Evolutionary conservation across 1,140 invertebrate species (phyloP).

Genomic region (Aphaenogaster floridana): DNA sequence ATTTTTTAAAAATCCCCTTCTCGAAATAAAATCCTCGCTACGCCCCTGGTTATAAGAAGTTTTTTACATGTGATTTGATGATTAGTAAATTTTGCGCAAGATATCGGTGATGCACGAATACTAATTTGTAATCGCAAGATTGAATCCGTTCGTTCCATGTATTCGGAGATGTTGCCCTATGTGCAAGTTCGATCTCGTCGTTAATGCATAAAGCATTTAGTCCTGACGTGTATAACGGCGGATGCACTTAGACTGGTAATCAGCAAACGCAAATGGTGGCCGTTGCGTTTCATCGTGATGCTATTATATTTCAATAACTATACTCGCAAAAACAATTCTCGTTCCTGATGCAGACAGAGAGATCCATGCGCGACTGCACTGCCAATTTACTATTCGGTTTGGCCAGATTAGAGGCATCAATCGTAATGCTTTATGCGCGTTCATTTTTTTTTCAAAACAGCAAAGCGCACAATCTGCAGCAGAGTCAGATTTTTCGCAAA

Average conservation of each 20-base stretch:
- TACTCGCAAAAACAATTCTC: slow-evolving; percentile 39
- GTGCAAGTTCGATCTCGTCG: neutral
- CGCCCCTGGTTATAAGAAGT: no score
- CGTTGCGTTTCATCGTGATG: slow-evolving; percentile 32
- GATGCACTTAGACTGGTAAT: slow-evolving; percentile 12
- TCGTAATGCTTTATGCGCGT: neutral
- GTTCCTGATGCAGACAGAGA: neutral
- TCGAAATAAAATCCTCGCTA: no score
- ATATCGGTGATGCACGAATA: neutral
- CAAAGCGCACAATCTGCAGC: neutral
- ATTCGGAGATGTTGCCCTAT: neutral
- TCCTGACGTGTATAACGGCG: slow-evolving; percentile 16
- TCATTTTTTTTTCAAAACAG: neutral
- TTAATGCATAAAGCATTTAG: slow-evolving; percentile 58
- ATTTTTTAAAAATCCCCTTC: no score
- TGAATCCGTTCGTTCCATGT: neutral
- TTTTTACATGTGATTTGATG: neutral
- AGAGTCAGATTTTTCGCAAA: neutral
- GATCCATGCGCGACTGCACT: neutral
- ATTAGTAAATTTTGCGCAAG: neutral
- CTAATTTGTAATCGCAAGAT: slow-evolving; percentile 35
- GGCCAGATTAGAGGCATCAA: slow-evolving; percentile 19
- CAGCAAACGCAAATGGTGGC: neutral
- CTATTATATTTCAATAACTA: slow-evolving; percentile 53
- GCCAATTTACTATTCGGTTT: slow-evolving; percentile 14